These are phyloP conservation scores for Platygyra sinensis DNA, from an alignment of 64 coral and sea anemone species.

Conservation along the genomic window DNA sequence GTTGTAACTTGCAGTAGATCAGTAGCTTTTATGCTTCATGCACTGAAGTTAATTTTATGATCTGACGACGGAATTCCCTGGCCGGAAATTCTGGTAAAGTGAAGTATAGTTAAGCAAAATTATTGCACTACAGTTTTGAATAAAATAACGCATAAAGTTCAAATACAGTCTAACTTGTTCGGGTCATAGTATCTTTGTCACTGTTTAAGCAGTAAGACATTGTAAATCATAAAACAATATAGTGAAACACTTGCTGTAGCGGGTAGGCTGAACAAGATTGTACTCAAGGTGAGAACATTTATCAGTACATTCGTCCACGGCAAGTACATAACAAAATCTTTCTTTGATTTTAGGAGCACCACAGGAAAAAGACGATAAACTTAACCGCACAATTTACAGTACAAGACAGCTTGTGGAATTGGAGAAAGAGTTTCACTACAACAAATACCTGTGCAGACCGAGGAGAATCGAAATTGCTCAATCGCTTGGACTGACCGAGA, in stretches of 20 bases:
- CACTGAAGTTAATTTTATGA: background rate
- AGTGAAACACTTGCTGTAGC: too few species aligned
- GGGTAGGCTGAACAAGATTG: too few species aligned
- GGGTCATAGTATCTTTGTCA: background rate
- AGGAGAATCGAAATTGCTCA: constrained; percentile 97
- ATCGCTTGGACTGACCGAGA: constrained; percentile 88
- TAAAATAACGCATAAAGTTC: background rate
- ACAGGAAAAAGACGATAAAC: constrained; percentile 67
- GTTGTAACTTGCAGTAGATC: too few species aligned
- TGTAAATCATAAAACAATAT: background rate
- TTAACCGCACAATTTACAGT: constrained; percentile 86
- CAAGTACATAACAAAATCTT: background rate
- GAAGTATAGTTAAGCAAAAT: background rate
- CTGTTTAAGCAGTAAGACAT: background rate
- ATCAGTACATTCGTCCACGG: too few species aligned
- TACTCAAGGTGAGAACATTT: too few species aligned
- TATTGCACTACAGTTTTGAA: background rate
- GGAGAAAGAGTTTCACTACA: constrained; percentile 99
- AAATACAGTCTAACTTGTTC: background rate
- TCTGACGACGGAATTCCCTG: background rate
- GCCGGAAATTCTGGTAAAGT: background rate
- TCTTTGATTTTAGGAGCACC: constrained; percentile 39
- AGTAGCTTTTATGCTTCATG: too few species aligned
- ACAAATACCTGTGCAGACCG: constrained; percentile 92
- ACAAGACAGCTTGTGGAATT: constrained; percentile 92